A percentile compares a stretch with the other conserved stretches of the same genome.
phyloP scores from a whole-genome alignment of 2,797 vertebrate species.

The Cacajao melanocephalus region DNA sequence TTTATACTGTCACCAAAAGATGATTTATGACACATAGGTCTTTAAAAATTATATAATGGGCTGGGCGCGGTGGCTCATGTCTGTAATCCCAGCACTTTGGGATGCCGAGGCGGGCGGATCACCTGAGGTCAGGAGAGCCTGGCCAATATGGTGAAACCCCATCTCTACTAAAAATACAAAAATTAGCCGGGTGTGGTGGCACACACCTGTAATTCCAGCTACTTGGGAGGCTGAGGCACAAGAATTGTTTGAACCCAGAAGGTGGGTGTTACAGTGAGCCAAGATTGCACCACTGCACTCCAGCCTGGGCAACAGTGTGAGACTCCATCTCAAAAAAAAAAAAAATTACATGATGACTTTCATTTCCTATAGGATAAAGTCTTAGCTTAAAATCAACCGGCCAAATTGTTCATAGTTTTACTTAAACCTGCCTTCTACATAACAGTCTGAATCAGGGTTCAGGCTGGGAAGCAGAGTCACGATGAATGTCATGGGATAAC shows the following conservation, averaged over 20 bases:
- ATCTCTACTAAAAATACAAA: not conserved
- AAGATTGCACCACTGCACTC: not conserved
- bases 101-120: not conserved
- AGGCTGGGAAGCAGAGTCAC: not conserved
- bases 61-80: fast-evolving
- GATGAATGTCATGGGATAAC: not conserved
- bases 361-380: not conserved
- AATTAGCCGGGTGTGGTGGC: not conserved
- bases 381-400: not conserved
- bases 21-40: not conserved
- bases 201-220: not conserved
- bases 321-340: not conserved
- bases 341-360: not conserved
- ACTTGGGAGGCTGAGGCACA: not conserved
- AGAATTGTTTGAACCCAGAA: not conserved
- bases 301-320: not conserved
- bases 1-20: not conserved
- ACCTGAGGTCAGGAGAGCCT: not conserved
- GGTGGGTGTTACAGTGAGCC: not conserved
- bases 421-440: not conserved
- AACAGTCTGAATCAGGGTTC: not conserved
- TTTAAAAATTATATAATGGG: not conserved
- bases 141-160: not conserved
- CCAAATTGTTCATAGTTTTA: not conserved
- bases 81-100: not conserved